Evolutionary conservation across 2,888 invertebrate genomes (phyloP), one percentile per base, ranked within the genome.

Genomic region (Drosophila setosimentum): DNA sequence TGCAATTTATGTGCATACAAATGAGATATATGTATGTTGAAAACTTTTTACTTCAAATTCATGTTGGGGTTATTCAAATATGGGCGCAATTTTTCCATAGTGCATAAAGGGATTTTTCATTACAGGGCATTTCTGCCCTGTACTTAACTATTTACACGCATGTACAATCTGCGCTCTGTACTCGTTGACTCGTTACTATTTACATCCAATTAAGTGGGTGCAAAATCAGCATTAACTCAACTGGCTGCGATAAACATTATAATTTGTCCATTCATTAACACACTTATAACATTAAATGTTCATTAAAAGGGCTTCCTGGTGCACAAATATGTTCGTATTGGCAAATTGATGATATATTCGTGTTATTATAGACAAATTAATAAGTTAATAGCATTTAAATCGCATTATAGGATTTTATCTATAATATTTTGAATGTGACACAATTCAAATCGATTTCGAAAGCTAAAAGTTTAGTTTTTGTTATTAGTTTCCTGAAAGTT

Each of bases 1-100:
- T 80, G 78, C 74, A 82, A 83, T 80, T 83, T 83, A 78, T 83
- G 83, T 75, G 78, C 83, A 80, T 83, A 73, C 78, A 83, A 82
- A 83, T 78, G 74, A 72, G 71, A 40, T 62, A 59, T 57, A 65
- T 53, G 59, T 21, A 33, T 55, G 49, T 8, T 24, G 45, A 4
- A 68, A 66, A 68, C 50, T 63, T 80, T 80, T 80, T 70, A 51
- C 57, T 61, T 73, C 66, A 74, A 74, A 73, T 78, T 73, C 66
- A 77, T 58, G 42, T 33, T 33, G 63, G 45, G 73, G 50, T 48
- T 68, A 73, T 68, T 72, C 76, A 71, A 71, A 73, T 68, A 50
- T 62, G 61, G 49, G 18, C 48, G 58, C 64, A 40, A 27, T 58
- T 63, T 54, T 30, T 18, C 29, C 21, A 50, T 13, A 27, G 24